Conservation (phyloP, 2,797 vertebrate species). For the Champsocephalus esox region DNA sequence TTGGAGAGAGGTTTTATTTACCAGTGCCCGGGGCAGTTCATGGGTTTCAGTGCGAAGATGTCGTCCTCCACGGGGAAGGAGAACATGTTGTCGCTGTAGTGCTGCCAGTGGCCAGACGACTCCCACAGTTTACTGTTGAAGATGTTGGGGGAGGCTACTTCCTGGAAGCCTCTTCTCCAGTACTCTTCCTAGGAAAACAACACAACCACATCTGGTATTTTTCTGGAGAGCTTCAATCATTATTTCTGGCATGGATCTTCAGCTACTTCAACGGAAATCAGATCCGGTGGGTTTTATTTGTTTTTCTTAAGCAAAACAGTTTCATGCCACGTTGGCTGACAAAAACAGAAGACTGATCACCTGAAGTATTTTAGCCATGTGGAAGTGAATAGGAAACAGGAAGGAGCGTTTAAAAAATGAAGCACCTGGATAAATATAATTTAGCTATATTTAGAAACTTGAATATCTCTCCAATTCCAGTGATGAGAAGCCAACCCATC, state of each 20-base stretch:
- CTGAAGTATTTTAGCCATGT: constrained; percentile 16
- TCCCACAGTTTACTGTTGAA: constrained; percentile 96
- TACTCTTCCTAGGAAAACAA: constrained; percentile 88
- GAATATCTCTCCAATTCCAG: neutral
- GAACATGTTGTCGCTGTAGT: constrained; percentile 96
- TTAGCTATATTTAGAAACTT: too few species aligned
- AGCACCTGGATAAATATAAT: constrained; percentile 4
- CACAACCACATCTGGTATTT: constrained; percentile 32
- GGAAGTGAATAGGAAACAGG: constrained; percentile 24
- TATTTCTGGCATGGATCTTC: constrained; percentile 4
- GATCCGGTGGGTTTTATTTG: constrained; percentile 28
- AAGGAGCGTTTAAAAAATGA: constrained; percentile 9
- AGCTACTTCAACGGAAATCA: constrained; percentile 22
- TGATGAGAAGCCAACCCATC: constrained; percentile 1
- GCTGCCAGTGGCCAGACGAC: constrained; percentile 95
- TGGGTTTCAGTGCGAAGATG: constrained; percentile 94
- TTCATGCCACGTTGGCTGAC: constrained; percentile 82
- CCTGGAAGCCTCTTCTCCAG: constrained; percentile 89
- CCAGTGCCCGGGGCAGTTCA: constrained; percentile 99
- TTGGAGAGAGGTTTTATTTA: constrained; percentile 56
- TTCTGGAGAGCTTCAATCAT: constrained; percentile 1
- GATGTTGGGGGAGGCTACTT: constrained; percentile 94
- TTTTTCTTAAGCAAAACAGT: constrained; percentile 27
- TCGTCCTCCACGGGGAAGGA: constrained; percentile 94
- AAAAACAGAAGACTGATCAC: constrained; percentile 26